Base-by-base conservation (phyloP, 2,113 vertebrate genomes). In the Chlorocebus sabaeus region DNA sequence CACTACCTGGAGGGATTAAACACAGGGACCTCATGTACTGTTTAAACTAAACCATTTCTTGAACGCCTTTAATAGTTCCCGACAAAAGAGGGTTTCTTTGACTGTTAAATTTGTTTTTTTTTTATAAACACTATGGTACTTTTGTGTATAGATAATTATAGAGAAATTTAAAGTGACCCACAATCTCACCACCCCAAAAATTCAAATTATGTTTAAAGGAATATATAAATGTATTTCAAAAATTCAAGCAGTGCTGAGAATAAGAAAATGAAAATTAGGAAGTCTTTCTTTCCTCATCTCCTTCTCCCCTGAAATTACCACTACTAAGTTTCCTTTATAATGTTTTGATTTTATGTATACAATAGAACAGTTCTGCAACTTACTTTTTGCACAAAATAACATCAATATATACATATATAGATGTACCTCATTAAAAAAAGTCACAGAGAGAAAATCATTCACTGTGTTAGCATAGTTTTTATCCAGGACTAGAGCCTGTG, bases 161-260 rank as follows among this genome's bases (percentile, higher is more conserved):
- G 6, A 48, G 20, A 93, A 76, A 59, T 70, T n/a, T 12, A 76
- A 73, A 83, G 87, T 57, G 23, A 18, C 3, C 75, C 17, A 75
- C 3, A 73, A 32, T 61, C n/a, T 48, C 16, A 68, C 5, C 22
- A 91, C 7, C 55, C 18, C 2, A 11, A 59, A 72, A 43, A 43
- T 16, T 78, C 1, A 57, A 73, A 1, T 25, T 80, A 17, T 50
- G 80, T 57, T 80, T 25, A 68, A 88, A 88, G 38, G 16, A 72
- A 72, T 9, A 76, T 9, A 48, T 67, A n/a, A 52, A 86, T 83
- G 10, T 70, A 18, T 48, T 94, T 96, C 7, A 78, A 85, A 92
- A 78, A 25, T 55, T 80, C 50, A 94, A 85, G 14, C 38, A 55
- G 50, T 17, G 20, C 45, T 38, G 27, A 92, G 45, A 94, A 84